These are phyloP conservation scores for Cherax destructor DNA, from an alignment of 1,140 invertebrate species.

Conservation along the genomic window DNA sequence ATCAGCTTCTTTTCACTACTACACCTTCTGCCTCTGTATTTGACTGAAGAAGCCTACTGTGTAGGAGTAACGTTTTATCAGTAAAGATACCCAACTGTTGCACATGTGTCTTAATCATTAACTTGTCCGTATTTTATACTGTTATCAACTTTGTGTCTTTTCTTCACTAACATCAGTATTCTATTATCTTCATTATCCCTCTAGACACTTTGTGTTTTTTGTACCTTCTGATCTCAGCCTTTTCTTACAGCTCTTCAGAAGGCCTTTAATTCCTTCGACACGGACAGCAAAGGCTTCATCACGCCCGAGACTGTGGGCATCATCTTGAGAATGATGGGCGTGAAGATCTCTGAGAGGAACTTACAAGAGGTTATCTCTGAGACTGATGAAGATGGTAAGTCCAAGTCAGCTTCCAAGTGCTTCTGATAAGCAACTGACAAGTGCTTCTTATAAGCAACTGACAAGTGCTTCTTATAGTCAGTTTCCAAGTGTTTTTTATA, in stretches of 20 bases:
- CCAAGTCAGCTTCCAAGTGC: neutral
- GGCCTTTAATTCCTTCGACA: conserved; percentile 80
- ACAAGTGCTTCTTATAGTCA: too few relatives aligned
- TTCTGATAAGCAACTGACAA: too few relatives aligned
- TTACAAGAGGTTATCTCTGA: conserved; percentile 78
- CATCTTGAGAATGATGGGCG: conserved; percentile 79
- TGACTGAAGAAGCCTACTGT: too few relatives aligned
- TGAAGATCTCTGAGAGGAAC: conserved; percentile 79
- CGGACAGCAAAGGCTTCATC: conserved; percentile 79
- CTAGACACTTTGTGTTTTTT: neutral
- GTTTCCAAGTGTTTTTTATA: too few relatives aligned
- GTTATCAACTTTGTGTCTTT: neutral
- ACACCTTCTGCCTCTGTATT: too few relatives aligned
- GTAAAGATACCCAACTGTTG: too few relatives aligned
- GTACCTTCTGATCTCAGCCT: neutral
- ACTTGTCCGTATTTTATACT: too few relatives aligned
- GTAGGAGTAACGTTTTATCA: too few relatives aligned
- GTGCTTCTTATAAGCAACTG: too few relatives aligned
- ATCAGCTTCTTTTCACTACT: too few relatives aligned
- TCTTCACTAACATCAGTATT: neutral
- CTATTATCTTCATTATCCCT: neutral
- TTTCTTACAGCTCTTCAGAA: conserved; percentile 75
- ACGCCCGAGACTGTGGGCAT: conserved; percentile 78
- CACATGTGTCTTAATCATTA: too few relatives aligned
- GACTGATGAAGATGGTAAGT: conserved; percentile 79